These are phyloP conservation scores for Tetramorium simillimum DNA, from an alignment of 1,140 invertebrate species.

Conservation along the genomic window DNA sequence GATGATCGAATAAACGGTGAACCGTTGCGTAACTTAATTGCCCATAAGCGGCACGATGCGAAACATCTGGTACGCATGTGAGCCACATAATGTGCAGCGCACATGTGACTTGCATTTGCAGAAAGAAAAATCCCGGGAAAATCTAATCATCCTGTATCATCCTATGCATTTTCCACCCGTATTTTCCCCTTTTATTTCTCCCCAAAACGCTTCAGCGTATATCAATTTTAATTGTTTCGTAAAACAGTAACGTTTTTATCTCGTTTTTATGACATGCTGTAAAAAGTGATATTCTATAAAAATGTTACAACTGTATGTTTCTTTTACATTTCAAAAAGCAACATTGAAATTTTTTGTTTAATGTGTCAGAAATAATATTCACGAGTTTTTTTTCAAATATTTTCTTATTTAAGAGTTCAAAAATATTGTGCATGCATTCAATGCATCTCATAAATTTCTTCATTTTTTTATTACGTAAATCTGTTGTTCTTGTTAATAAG, in stretches of 20 bases:
- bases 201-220: not conserved
- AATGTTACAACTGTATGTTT: not conserved
- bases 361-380: not conserved
- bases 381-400: not conserved
- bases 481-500: not conserved
- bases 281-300: not conserved
- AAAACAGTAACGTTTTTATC: not conserved
- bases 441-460: not conserved
- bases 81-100: not conserved
- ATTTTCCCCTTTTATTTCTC: not conserved
- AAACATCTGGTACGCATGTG: slow-evolving; percentile 38
- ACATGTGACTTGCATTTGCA: not conserved
- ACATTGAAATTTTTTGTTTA: not conserved
- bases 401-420: not conserved
- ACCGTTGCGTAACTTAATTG: slow-evolving; percentile 38
- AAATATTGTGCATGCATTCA: not conserved
- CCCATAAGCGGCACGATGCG: not conserved
- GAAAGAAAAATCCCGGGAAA: not conserved
- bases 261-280: not conserved
- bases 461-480: not conserved
- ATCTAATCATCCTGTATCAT: not conserved
- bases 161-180: not conserved
- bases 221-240: not conserved
- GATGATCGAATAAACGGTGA: not conserved
- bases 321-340: not conserved